These are phyloP conservation scores for Psittacula echo DNA, from an alignment of 2,797 vertebrate genomes.

Conservation along the genomic window DNA sequence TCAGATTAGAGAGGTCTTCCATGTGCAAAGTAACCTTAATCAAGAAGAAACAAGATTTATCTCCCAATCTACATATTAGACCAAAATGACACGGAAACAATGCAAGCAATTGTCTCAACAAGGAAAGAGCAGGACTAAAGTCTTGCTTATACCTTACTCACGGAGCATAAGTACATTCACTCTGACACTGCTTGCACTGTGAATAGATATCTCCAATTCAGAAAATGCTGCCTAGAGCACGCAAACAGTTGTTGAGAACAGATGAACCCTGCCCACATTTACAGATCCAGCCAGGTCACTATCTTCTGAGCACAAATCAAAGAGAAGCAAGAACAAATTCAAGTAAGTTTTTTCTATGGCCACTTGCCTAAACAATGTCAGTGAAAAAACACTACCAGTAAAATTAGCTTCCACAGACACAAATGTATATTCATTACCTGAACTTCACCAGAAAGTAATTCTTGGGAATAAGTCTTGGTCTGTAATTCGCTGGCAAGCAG, in stretches of 20 bases:
- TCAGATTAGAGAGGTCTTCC: neutral
- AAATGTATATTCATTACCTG: neutral
- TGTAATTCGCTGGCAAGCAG: conserved; percentile 31
- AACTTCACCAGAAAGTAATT: conserved; percentile 23
- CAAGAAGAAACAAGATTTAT: neutral
- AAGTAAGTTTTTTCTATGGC: neutral
- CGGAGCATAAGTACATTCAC: neutral
- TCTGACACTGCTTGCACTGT: neutral
- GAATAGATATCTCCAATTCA: neutral
- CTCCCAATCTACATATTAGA: neutral
- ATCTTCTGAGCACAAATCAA: neutral
- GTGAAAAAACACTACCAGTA: neutral
- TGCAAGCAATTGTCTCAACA: neutral
- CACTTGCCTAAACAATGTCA: neutral
- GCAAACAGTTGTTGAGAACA: neutral
- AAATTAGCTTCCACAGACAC: neutral
- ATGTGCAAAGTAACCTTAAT: neutral
- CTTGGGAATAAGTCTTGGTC: neutral
- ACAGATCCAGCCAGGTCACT: neutral
- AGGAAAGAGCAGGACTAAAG: neutral
- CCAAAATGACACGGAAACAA: neutral
- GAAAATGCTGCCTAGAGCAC: neutral
- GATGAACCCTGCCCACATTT: neutral
- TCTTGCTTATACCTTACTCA: neutral
- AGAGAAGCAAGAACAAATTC: neutral